Evolutionary conservation across 1,140 invertebrate species (phyloP), one percentile per base, ranked within the genome.

Genomic region (Lucilia sericata): DNA sequence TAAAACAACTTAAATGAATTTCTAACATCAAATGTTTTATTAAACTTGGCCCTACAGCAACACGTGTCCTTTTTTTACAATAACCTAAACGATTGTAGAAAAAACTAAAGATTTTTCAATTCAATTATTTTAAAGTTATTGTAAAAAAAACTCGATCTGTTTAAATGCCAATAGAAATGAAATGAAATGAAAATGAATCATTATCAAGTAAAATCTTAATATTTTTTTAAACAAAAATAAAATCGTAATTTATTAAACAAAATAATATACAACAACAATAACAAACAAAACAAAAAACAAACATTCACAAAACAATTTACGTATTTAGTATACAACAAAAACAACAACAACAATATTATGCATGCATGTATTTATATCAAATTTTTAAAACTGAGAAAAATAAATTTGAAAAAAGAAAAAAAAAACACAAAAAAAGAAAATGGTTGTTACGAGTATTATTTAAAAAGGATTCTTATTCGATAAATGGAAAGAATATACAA

Each of bases 361-460:
- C 89, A 90, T 90, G 89, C 89, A 89, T 90, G 89, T 90, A 90
- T 90, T 90, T 90, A 90, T 90, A 88, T 90, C 88, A 87, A 90
- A 88, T 90, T 90, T 89, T 89, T 89, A 90, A 30, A 85, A 90
- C 21, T 70, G 65, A 88, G 90, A 90, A 90, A 30, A 55, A 70
- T 70, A 70, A 70, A 70, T 70, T 70, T 70, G 19, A 70, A 19
- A n/a, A 30, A 2, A 30, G 3, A 30, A 30, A 30, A 30, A 30
- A 30, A 30, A 30, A 30, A 30, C 25, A 30, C 25, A 30, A 30
- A 30, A 30, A 30, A 30, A 30, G 25, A 30, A 30, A 30, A 30
- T 30, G 25, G 1, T 30, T 30, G 25, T 30, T 30, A 3, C 19
- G 25, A 1, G 42, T 42, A 42, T 42, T 42, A 42, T 42, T 42